Percentiles rank a stretch among this genome's conserved stretches.
phyloP scores from a whole-genome alignment of 2,113 vertebrate genomes.

The Thamnophis sirtalis region DNA sequence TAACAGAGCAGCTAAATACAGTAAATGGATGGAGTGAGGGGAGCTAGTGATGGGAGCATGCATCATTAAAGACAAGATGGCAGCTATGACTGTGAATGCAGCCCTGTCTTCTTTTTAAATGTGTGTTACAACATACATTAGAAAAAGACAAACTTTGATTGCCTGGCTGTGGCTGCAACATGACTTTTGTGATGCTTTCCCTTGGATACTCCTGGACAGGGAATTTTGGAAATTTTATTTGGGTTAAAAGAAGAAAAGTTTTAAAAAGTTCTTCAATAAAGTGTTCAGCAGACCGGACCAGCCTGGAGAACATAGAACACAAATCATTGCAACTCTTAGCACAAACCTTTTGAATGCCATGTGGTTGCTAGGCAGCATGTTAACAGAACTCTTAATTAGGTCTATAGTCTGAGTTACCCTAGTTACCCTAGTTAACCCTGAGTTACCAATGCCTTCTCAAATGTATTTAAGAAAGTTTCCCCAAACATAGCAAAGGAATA shows the following conservation, averaged over 20 bases:
- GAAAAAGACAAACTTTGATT: not conserved
- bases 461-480: not conserved
- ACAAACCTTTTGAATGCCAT: not conserved
- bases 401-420: not conserved
- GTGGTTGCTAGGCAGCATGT: not conserved
- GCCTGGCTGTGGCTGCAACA: not conserved
- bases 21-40: not conserved
- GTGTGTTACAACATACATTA: not conserved
- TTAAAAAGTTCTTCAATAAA: not conserved
- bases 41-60: not conserved
- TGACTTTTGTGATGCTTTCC: not conserved
- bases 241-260: not conserved
- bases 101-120: not conserved
- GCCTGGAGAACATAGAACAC: not conserved
- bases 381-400: not conserved
- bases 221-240: not conserved
- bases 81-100: not conserved
- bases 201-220: not conserved
- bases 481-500: not conserved
- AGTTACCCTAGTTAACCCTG: not conserved
- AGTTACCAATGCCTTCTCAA: not conserved
- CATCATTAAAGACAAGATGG: not conserved
- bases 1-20: not conserved
- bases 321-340: not conserved
- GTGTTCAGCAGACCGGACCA: not conserved